Conservation (phyloP, 2,797 vertebrate genomes). For the Carapus acus region DNA sequence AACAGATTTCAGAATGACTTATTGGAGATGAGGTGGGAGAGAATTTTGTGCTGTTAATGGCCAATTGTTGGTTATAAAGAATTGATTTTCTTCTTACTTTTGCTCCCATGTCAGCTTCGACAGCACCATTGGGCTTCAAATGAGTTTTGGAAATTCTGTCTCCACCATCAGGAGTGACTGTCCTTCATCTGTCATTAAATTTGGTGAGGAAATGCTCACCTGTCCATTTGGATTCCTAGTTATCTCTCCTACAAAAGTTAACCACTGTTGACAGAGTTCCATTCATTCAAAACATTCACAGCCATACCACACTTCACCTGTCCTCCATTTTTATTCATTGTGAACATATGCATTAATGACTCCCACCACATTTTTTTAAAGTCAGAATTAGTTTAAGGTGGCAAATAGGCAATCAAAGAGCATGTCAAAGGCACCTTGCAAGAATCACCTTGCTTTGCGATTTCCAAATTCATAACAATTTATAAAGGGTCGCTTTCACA, state of each 20-base stretch:
- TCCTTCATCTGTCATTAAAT: constrained; percentile 76
- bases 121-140: constrained; percentile 81
- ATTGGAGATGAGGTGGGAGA: no score
- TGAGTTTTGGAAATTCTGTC: constrained; percentile 67
- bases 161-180: constrained; percentile 80
- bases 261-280: constrained; percentile 25
- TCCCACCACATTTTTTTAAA: constrained; percentile 42
- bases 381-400: constrained; percentile 41
- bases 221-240: constrained; percentile 8
- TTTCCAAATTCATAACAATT: constrained; percentile 36
- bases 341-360: constrained; percentile 45
- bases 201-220: constrained; percentile 75
- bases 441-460: constrained; percentile 39
- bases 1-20: constrained; percentile 44
- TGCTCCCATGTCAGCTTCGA: constrained; percentile 74
- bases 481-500: constrained; percentile 17
- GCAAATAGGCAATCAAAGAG: constrained; percentile 49
- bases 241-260: constrained; percentile 11
- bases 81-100: constrained; percentile 27
- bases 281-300: constrained; percentile 27
- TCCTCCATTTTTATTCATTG: constrained; percentile 49
- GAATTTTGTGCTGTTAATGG: no score
- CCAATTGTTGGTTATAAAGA: constrained; percentile 18
- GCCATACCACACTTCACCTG: constrained; percentile 31
- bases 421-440: constrained; percentile 45